Evolutionary conservation across 2,888 invertebrate species (phyloP).

Genomic region (Zootermopsis nevadensis): DNA sequence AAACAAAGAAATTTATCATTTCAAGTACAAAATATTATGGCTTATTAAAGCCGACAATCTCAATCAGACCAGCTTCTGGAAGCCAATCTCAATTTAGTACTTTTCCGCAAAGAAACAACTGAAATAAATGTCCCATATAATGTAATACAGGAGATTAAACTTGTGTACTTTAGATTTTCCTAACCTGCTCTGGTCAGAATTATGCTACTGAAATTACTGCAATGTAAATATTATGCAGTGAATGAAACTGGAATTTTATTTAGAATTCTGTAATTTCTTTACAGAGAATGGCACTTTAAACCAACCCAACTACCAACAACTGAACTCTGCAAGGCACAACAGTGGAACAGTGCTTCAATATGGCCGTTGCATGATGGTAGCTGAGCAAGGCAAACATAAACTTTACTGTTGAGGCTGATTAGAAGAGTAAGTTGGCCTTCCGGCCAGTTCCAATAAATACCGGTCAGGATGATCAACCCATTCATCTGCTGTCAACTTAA

Average conservation of each 20-base stretch:
- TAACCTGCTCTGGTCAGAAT: background rate
- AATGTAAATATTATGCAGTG: background rate
- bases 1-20: background rate
- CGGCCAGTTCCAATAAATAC: conserved; percentile 88
- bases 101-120: too few relatives aligned
- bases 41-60: background rate
- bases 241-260: background rate
- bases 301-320: background rate
- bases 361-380: background rate
- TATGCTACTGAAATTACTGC: background rate
- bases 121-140: too few relatives aligned
- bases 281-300: background rate
- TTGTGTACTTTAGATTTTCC: background rate
- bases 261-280: background rate
- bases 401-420: conserved; percentile 34
- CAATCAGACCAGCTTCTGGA: too few relatives aligned
- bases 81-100: too few relatives aligned
- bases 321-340: background rate
- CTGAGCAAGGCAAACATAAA: background rate
- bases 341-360: background rate
- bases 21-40: background rate
- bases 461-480: conserved; percentile 98
- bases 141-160: background rate
- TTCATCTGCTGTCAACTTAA: conserved; percentile 88
- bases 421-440: conserved; percentile 77